These are phyloP conservation scores for Xanthia icteritia DNA, from an alignment of 2,888 invertebrate species.

Conservation along the genomic window DNA sequence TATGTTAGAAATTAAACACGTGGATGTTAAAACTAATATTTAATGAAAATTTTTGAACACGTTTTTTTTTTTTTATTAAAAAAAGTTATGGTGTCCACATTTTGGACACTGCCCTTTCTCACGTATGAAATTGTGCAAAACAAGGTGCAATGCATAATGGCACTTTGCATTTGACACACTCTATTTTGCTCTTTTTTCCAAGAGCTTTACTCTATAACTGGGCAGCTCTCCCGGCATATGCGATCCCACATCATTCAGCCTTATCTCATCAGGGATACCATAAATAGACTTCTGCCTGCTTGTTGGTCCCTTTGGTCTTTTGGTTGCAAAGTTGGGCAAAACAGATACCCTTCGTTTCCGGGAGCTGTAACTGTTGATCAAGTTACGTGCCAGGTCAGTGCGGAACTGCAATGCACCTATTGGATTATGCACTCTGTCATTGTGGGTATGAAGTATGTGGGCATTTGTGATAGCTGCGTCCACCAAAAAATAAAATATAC, in stretches of 20 bases:
- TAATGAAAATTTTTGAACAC: too few relatives aligned
- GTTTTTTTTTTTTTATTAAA: constrained; percentile 1
- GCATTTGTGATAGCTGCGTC: constrained; percentile 10
- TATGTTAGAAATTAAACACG: too few relatives aligned
- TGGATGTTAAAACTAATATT: too few relatives aligned
- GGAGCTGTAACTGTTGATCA: constrained; percentile 10
- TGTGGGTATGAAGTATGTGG: constrained; percentile 6
- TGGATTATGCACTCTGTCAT: constrained; percentile 13
- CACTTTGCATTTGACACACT: constrained; percentile 12
- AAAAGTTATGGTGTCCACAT: constrained; percentile 1
- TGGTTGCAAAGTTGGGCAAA: constrained; percentile 14
- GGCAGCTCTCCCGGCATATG: constrained; percentile 14
- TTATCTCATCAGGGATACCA: constrained; percentile 9
- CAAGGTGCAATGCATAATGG: constrained; percentile 17
- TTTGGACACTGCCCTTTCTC: constrained; percentile 9
- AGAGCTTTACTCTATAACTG: constrained; percentile 12
- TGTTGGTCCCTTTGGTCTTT: constrained; percentile 19
- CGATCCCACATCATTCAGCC: constrained; percentile 18
- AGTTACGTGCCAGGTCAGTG: constrained; percentile 12
- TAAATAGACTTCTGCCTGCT: constrained; percentile 17
- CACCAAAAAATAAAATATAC: constrained; percentile 4
- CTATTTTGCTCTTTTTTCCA: constrained; percentile 1
- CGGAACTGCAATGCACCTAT: constrained; percentile 8
- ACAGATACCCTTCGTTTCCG: neutral
- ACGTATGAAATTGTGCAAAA: constrained; percentile 11